Evolutionary conservation across 2,888 invertebrate genomes (phyloP).

Genomic region (Sturmia bella): DNA sequence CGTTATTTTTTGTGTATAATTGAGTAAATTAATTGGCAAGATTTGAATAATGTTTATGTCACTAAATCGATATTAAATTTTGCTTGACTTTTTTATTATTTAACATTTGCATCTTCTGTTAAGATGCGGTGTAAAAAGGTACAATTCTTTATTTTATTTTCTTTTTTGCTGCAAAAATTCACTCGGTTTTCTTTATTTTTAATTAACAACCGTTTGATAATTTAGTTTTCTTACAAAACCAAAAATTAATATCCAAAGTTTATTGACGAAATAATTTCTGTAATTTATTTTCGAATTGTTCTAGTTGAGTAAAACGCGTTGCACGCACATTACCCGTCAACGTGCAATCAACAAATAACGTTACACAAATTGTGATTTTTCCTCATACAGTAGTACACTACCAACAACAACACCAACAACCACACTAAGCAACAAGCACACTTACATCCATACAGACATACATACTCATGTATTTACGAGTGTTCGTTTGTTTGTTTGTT

Average conservation of each 20-base stretch:
- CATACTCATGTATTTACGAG: constrained; percentile 61
- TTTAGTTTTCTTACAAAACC: background rate
- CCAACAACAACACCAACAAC: constrained; percentile 31
- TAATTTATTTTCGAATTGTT: constrained; percentile 46
- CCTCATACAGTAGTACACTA: constrained; percentile 55
- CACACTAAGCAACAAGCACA: constrained; percentile 20
- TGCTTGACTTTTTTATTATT: constrained; percentile 7
- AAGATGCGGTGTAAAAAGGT: constrained; percentile 13
- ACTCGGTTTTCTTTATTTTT: constrained; percentile 3
- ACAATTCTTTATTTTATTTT: constrained; percentile 6
- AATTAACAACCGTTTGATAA: too few species aligned
- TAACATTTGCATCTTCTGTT: constrained; percentile 18
- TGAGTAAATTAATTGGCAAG: constrained; percentile 59
- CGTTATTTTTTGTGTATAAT: constrained; percentile 43
- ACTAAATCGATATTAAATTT: constrained; percentile 2
- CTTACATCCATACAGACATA: background rate
- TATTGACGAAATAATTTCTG: constrained; percentile 34
- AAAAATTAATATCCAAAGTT: constrained; percentile 29
- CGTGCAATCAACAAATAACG: constrained; percentile 81
- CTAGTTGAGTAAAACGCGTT: constrained; percentile 71
- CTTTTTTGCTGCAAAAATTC: background rate
- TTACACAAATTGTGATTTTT: constrained; percentile 69
- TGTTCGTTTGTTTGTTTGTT: constrained; percentile 2
- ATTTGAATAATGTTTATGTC: constrained; percentile 37
- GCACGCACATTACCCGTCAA: constrained; percentile 77